Conservation (phyloP, 2,113 vertebrate species). For the Pseudonaja textilis region DNA sequence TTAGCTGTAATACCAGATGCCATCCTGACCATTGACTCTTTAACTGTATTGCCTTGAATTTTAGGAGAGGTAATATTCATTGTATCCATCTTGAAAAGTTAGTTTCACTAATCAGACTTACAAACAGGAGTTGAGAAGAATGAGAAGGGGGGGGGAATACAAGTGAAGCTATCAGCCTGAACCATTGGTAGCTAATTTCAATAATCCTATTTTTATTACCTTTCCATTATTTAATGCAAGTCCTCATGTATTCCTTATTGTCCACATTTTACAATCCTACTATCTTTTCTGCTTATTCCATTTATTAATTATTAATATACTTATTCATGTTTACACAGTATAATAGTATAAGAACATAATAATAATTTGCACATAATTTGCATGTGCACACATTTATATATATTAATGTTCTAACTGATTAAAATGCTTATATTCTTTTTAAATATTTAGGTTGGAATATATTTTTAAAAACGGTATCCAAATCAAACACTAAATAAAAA, state of each 20-base stretch:
- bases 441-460: neutral
- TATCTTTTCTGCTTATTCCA: neutral
- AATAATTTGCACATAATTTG: neutral
- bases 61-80: neutral
- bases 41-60: neutral
- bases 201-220: neutral
- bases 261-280: neutral
- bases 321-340: neutral
- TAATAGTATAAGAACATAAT: neutral
- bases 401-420: neutral
- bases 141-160: neutral
- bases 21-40: neutral
- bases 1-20: neutral
- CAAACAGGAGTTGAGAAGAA: neutral
- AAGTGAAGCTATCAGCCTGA: neutral
- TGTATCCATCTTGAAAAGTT: neutral
- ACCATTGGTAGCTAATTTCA: neutral
- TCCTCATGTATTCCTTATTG: neutral
- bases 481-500: neutral
- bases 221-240: neutral
- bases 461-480: neutral
- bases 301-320: neutral
- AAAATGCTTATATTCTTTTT: neutral
- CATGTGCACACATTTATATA: neutral
- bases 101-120: neutral